Evolutionary conservation across 2,888 invertebrate genomes (phyloP).

Genomic region (Scrobipalpa atriplicella): DNA sequence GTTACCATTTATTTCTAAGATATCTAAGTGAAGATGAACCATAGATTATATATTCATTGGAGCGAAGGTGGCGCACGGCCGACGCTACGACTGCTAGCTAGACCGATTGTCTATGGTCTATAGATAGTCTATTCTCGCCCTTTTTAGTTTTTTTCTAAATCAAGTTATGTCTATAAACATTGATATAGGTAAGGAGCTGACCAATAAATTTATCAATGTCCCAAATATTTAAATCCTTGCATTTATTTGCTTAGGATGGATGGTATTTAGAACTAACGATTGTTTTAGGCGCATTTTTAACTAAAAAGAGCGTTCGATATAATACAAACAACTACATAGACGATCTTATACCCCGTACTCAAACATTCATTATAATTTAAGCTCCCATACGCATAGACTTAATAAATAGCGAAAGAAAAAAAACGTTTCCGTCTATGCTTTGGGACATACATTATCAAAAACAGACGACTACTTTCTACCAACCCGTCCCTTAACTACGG

Average conservation of each 20-base stretch:
- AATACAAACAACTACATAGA: constrained; percentile 57
- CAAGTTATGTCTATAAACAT: background rate
- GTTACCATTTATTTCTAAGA: constrained; percentile 79
- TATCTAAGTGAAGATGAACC: constrained; percentile 80
- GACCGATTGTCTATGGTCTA: constrained; percentile 46
- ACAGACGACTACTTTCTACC: constrained; percentile 41
- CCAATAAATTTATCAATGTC: background rate
- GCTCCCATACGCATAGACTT: constrained; percentile 58
- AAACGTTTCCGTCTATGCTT: constrained; percentile 52
- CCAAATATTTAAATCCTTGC: background rate
- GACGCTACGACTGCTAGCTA: constrained; percentile 63
- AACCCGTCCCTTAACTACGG: constrained; percentile 59
- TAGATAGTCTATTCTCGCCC: constrained; percentile 40
- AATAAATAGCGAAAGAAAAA: constrained; percentile 22
- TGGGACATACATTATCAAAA: constrained; percentile 39
- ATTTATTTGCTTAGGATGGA: background rate
- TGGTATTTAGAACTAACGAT: constrained; percentile 22
- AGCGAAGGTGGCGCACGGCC: constrained; percentile 75
- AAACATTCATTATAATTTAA: constrained; percentile 66
- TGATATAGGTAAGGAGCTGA: background rate
- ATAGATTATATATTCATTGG: constrained; percentile 63
- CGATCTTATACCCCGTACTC: constrained; percentile 51
- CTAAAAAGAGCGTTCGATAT: constrained; percentile 55
- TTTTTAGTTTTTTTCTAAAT: constrained; percentile 38
- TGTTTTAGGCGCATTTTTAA: constrained; percentile 35